phyloP scores from a whole-genome alignment of 2,113 vertebrate species.

The Etheostoma cragini region DNA sequence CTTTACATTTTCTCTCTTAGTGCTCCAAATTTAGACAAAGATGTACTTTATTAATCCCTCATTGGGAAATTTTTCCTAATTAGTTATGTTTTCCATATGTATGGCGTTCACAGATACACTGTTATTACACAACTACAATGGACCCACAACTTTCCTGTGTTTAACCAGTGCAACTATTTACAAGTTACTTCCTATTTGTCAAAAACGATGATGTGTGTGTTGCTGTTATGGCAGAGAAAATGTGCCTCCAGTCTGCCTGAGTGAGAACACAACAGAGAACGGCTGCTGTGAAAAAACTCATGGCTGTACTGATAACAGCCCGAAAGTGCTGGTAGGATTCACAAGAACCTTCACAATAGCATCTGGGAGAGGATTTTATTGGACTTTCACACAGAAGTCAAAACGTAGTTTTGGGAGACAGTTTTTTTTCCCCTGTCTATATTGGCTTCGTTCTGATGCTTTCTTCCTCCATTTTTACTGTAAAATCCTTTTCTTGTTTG shows the following conservation, averaged over 20 bases:
- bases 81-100: not conserved
- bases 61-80: not conserved
- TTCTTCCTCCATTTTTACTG: conserved; percentile 12
- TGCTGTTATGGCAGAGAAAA: not conserved
- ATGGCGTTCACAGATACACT: not conserved
- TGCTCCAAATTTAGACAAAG: not conserved
- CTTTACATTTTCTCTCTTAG: not conserved
- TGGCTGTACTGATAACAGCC: conserved; percentile 58
- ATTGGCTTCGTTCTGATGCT: conserved; percentile 16
- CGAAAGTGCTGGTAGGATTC: conserved; percentile 46
- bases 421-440: not conserved
- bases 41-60: not conserved
- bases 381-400: conserved; percentile 38
- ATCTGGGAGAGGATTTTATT: conserved; percentile 36
- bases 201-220: not conserved
- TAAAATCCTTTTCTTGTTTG: conserved; percentile 46
- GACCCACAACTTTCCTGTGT: not conserved
- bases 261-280: conserved; percentile 12
- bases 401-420: conserved; percentile 1
- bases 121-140: not conserved
- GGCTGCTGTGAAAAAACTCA: conserved; percentile 37
- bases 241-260: not conserved
- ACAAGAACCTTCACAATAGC: conserved; percentile 31
- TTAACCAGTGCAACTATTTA: not conserved
- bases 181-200: not conserved